Evolutionary conservation across 2,113 vertebrate species (phyloP), one percentile per base, ranked within the genome.

Genomic region (Lophura nycthemera): DNA sequence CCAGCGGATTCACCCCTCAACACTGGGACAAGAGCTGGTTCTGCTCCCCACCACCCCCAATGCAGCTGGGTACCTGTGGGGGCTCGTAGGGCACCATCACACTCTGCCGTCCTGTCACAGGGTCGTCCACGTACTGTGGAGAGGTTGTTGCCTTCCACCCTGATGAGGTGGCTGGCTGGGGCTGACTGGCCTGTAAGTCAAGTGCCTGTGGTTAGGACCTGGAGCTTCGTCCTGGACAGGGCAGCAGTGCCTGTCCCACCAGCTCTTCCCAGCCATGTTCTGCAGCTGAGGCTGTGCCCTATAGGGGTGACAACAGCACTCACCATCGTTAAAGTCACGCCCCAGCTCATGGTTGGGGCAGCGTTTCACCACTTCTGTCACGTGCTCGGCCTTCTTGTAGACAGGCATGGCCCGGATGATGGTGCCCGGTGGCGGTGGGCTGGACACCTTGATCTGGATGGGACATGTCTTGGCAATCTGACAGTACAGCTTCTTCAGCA

Each of bases 401-500:
- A 99, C 97, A 0, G 99, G 99, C 99, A 99, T 99, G 94, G 99
- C 99, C 38, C 99, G 98, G 96, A 99, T 97, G 85, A 98, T 98
- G 47, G 99, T 99, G 95, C 99, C 99, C 0, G 98, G 99, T 0
- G 99, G 99, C 0, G 99, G 99, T 0, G 98, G 97, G 1, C 97
- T 97, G 40, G 98, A 98, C 83, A 99, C 98, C 94, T 99, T 99
- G 98, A 99, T 98, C 97, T 99, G 99, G 97, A 99, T 99, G 54
- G 99, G 99, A 14, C 99, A 99, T 2, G 99, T 99, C 96, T 99
- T 99, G 69, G 99, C 99, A 2, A 99, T 99, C 94, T 99, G 99
- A 95, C 99, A 99, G 98, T 99, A 99, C 63, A 99, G 98, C 78
- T 99, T 99, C 98, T 99, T 99, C 97, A 99, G 97, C 95, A 99